Percentiles rank a stretch among this genome's conserved stretches.
phyloP scores from a whole-genome alignment of 92 coral and sea anemone species.

The Ricordea florida region DNA sequence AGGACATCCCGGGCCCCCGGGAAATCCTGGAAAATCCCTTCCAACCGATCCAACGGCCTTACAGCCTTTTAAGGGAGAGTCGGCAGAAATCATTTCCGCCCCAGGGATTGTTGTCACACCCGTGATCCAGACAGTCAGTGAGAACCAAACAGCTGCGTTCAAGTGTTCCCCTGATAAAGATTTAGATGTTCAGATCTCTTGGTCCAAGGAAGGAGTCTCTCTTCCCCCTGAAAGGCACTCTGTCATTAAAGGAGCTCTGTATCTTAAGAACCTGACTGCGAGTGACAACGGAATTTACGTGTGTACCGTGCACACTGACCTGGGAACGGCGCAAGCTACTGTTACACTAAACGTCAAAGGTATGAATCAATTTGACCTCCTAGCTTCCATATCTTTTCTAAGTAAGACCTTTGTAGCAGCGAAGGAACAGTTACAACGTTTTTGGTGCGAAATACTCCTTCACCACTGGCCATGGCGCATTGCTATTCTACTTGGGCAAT shows the following conservation, averaged over 20 bases:
- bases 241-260: conserved; percentile 10
- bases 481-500: too few species aligned
- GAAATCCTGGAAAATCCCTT: conserved; percentile 1
- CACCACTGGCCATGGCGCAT: too few species aligned
- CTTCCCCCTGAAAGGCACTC: conserved; percentile 12
- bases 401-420: too few species aligned
- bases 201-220: conserved; percentile 26
- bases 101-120: conserved; percentile 17
- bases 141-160: conserved; percentile 5
- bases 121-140: neutral
- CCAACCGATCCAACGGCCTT: neutral
- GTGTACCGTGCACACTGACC: conserved; percentile 19
- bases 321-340: conserved; percentile 15
- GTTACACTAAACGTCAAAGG: conserved; percentile 23
- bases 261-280: neutral
- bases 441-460: too few species aligned
- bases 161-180: conserved; percentile 1
- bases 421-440: too few species aligned
- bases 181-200: neutral
- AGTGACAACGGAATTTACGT: conserved; percentile 17
- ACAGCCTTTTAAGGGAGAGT: conserved; percentile 8
- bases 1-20: neutral
- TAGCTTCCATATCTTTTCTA: neutral
- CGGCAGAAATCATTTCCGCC: conserved; percentile 1
- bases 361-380: neutral